Conservation (phyloP, 2,797 vertebrate genomes). For the Poeciliopsis turneri region DNA sequence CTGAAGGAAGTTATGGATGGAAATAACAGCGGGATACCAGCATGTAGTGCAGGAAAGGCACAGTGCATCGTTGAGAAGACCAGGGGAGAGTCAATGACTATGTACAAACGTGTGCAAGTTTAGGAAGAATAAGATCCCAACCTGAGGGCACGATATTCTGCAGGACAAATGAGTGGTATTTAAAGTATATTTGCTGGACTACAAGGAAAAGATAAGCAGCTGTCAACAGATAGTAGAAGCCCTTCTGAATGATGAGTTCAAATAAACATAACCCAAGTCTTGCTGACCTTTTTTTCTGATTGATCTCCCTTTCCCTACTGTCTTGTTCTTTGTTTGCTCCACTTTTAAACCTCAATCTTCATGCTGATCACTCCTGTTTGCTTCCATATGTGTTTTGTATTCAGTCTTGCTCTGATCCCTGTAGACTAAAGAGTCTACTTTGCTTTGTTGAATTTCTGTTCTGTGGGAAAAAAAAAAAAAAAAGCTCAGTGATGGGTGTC, state of each 20-base stretch:
- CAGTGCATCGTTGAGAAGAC: constrained; percentile 1
- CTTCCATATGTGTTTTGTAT: constrained; percentile 17
- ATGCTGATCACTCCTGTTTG: constrained; percentile 49
- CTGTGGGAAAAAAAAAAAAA: constrained; percentile 6
- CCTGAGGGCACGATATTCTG: constrained; percentile 26
- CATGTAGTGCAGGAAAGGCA: not conserved
- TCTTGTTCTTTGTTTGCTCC: constrained; percentile 15
- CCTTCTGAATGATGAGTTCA: constrained; percentile 44
- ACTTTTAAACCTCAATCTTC: constrained; percentile 31
- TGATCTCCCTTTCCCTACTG: constrained; percentile 25
- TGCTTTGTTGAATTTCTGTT: constrained; percentile 20
- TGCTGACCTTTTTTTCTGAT: constrained; percentile 50
- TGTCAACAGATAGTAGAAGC: constrained; percentile 53
- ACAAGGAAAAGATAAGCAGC: constrained; percentile 55
- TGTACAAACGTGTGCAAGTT: constrained; percentile 18
- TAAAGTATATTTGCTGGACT: constrained; percentile 35
- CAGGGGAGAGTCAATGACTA: not conserved
- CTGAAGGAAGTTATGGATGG: constrained; percentile 18
- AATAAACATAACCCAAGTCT: constrained; percentile 35
- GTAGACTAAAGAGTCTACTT: constrained; percentile 16
- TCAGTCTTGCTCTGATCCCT: constrained; percentile 16
- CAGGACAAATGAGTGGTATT: constrained; percentile 35
- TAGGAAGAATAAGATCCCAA: constrained; percentile 7
- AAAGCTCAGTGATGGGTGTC: constrained; percentile 5
- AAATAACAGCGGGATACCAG: constrained; percentile 3